Evolutionary conservation across 64 coral and sea anemone species (phyloP), one percentile per base, ranked within the genome.

Genomic region (Montipora cactus): DNA sequence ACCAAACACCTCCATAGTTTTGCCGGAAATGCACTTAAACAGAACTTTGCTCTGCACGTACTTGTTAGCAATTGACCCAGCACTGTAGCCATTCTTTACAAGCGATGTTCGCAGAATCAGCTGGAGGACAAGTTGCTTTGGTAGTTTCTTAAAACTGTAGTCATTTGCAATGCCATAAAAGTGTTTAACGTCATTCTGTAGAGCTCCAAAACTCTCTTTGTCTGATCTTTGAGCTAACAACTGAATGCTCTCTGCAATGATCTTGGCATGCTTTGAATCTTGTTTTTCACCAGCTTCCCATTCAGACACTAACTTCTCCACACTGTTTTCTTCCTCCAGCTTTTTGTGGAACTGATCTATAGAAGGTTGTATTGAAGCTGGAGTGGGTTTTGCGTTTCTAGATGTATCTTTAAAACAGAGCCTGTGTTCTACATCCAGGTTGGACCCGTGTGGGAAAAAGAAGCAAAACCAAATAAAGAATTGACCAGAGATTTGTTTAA

Each of bases 401-500:
- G 83, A 3, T 51, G 25, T 37, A 82, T 92, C 89, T 49, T 88
- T 74, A 23, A 95, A 92, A 72, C 10, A 5, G 19, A 92, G 76
- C 49, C 50, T 88, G 37, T 95, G 76, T 57, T 88, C 90, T 80
- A 50, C 90, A 19, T 67, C 45, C 67, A 95, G 88, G 23, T 80
- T 76, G 5, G 28, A n/a, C 3, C 8, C 23, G 4, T 23, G 4
- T 44, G 94, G 89, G 23, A 95, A 95, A 25, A 91, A 92, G 52
- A 74, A 92, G 85, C 89, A 91, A 8, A 95, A 44, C 94, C 94
- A 95, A 22, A 95, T 71, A 51, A 95, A 91, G 76, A 95, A 95
- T 19, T 76, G 85, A 73, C 73, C 82, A 52, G 83, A 47, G 16
- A 95, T 79, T n/a, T 73, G 85, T 7, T 79, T 16, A 7, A 77